Evolutionary conservation across 2,888 invertebrate species (phyloP), one percentile per base, ranked within the genome.

Genomic region (Merodon equestris): DNA sequence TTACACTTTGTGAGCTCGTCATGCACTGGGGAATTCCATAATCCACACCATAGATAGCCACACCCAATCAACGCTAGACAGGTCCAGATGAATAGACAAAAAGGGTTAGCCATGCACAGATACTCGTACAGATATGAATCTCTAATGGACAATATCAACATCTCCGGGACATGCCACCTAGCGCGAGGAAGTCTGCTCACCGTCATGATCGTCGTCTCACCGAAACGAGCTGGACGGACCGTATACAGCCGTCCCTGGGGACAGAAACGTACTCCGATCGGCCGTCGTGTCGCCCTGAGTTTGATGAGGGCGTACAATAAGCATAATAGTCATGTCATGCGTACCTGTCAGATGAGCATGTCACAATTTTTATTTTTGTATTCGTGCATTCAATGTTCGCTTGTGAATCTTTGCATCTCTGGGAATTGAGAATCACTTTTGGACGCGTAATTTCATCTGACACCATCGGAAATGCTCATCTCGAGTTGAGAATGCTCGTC

Each of bases 71-170:
- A 45, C 34, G 17, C 47, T 66, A 76, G 64, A 72, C 73, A 73
- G 61, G 73, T 63, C 73, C 56, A 36, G 67, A 77, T 57, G 56
- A 51, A 73, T 63, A 58, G 42, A 58, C 58, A 61, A 67, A 79
- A 79, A 73, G 77, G 73, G 73, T 79, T 73, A 73, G 77, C 72
- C 73, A 53, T 72, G 4, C 36, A 10, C 19, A 73, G 77, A 2
- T 27, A 27, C 27, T 27, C 27, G 7, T 27, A 27, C 2, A 4
- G 27, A 79, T 79, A 73, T 57, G 73, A 79, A 79, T 79, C 77
- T 79, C 77, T 79, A 63, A 63, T 73, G 77, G 77, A 79, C 77
- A 79, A 64, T 73, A 79, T 79, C 77, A 79, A 57, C 72, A 77
- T 77, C 76, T 77, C 18, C 15, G 58, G 67, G 63, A 63, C 58